phyloP scores from a whole-genome alignment of 1,140 invertebrate species.

The Sitobion miscanthi region DNA sequence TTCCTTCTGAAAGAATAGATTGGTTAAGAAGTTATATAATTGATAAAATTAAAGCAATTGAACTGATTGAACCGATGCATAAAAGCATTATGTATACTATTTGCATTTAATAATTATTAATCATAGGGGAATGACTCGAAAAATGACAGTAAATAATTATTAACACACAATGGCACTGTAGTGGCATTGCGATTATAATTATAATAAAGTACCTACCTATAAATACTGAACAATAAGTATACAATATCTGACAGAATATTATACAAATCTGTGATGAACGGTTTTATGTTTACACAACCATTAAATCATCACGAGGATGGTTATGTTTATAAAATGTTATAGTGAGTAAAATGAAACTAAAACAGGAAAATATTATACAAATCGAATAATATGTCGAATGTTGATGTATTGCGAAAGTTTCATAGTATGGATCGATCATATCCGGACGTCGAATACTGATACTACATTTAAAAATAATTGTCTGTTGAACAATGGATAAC shows the following conservation, averaged over 20 bases:
- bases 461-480: too few species aligned
- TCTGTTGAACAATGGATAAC: too few species aligned
- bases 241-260: not conserved
- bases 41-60: not conserved
- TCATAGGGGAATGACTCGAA: not conserved
- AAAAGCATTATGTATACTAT: not conserved
- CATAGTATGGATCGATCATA: too few species aligned
- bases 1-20: not conserved
- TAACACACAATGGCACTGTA: not conserved
- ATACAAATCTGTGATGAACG: not conserved
- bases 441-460: too few species aligned
- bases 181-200: not conserved
- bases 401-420: too few species aligned
- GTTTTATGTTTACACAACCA: not conserved
- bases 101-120: not conserved
- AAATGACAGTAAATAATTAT: not conserved
- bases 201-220: not conserved
- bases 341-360: too few species aligned
- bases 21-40: not conserved
- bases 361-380: too few species aligned
- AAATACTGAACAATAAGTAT: not conserved
- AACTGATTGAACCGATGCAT: not conserved
- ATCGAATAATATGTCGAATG: too few species aligned
- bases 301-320: not conserved
- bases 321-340: too few species aligned